These are phyloP conservation scores for Anastatus disparis DNA, from an alignment of 1,140 invertebrate species.

Conservation along the genomic window DNA sequence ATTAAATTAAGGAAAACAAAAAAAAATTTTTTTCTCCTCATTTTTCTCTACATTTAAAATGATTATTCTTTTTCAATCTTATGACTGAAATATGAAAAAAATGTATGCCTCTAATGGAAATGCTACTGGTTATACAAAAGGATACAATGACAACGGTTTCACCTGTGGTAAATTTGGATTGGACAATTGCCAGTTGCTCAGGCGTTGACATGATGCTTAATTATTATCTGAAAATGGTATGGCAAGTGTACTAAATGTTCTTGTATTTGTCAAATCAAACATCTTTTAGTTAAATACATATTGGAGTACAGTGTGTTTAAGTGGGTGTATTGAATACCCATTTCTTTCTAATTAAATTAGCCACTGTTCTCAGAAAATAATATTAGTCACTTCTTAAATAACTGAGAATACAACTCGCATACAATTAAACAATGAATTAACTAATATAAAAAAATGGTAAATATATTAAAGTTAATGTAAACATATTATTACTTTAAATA, in stretches of 20 bases:
- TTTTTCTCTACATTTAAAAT: constrained; percentile 13
- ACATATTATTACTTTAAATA: background rate
- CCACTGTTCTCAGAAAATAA: too few relatives aligned
- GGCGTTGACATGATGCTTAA: constrained; percentile 39
- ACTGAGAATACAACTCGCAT: too few relatives aligned
- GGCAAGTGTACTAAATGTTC: background rate
- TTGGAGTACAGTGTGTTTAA: too few relatives aligned
- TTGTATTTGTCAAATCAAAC: too few relatives aligned
- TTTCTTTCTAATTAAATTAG: too few relatives aligned
- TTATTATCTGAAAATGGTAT: constrained; percentile 34
- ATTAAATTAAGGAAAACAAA: constrained; percentile 46
- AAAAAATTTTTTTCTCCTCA: too few relatives aligned
- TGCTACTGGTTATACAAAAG: constrained; percentile 52
- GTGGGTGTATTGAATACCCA: too few relatives aligned
- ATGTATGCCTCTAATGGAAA: constrained; percentile 9
- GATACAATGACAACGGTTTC: constrained; percentile 71
- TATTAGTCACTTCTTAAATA: too few relatives aligned
- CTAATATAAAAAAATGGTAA: too few relatives aligned
- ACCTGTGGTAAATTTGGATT: constrained; percentile 73
- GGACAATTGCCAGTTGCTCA: constrained; percentile 61
- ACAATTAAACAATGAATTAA: too few relatives aligned
- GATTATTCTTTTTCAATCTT: background rate
- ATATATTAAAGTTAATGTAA: too few relatives aligned
- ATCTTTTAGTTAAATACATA: too few relatives aligned
- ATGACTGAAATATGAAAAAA: constrained; percentile 6